Evolutionary conservation across 2,888 invertebrate species (phyloP).

Genomic region (Scrobipalpa costella): DNA sequence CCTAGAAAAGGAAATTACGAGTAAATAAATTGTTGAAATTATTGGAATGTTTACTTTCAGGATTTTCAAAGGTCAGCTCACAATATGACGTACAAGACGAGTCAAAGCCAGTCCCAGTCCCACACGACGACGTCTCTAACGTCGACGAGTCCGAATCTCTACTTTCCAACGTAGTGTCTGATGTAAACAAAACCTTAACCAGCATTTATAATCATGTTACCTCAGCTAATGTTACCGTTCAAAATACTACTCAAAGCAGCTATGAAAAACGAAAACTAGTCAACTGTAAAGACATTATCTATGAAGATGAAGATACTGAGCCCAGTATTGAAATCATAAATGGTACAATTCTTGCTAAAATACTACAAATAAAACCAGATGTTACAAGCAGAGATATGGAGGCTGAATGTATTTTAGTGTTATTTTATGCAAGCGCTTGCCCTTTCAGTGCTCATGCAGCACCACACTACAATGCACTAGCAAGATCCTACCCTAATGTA

Average conservation of each 20-base stretch:
- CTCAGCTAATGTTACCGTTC: conserved; percentile 65
- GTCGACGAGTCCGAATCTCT: conserved; percentile 74
- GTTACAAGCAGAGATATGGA: conserved; percentile 84
- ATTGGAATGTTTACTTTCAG: conserved; percentile 41
- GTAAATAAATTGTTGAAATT: background rate
- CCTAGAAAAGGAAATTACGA: background rate
- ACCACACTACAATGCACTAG: conserved; percentile 94
- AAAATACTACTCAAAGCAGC: conserved; percentile 57
- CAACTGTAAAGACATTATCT: conserved; percentile 66
- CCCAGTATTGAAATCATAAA: conserved; percentile 85
- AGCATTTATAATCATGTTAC: conserved; percentile 72
- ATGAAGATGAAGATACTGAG: conserved; percentile 59
- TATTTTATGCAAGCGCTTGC: conserved; percentile 95
- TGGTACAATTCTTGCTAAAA: conserved; percentile 84
- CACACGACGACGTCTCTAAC: conserved; percentile 60
- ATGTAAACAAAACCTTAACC: conserved; percentile 73
- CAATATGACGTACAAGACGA: conserved; percentile 69
- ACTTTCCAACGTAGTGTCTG: conserved; percentile 69
- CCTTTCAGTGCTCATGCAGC: conserved; percentile 95
- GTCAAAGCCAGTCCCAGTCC: conserved; percentile 43
- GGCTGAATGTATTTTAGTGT: conserved; percentile 87
- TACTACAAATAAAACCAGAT: conserved; percentile 83
- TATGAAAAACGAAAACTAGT: conserved; percentile 73
- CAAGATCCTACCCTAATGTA: conserved; percentile 91
- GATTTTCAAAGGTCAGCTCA: conserved; percentile 43